Evolutionary conservation across 2,888 invertebrate genomes (phyloP), one percentile per base, ranked within the genome.

Genomic region (Polydrusus cervinus): DNA sequence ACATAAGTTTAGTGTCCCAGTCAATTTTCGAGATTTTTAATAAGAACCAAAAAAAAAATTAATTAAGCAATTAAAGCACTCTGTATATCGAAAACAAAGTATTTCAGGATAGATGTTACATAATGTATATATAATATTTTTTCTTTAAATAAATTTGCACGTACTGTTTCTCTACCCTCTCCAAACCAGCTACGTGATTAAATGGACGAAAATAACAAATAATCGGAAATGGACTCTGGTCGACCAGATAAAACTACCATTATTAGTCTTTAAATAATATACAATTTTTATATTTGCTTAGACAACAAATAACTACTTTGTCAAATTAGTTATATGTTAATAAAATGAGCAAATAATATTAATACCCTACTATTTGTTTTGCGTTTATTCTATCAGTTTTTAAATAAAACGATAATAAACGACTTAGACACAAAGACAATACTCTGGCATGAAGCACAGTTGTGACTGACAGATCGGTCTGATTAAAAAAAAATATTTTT

Each of bases 171-270:
- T 25, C 5, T 3, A 5, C 25, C 25, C 25, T 25, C 25, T n/a
- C n/a, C n/a, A n/a, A n/a, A n/a, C n/a, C n/a, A n/a, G 7, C 30
- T 30, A 34, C 34, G 34, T 7, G 5, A 10, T 8, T 34, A 8
- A 34, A 34, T 34, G 3, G 34, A 60, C 16, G 6, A 6, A 18
- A 60, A 60, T 18, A 38, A 10, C 16, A 60, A 16, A 18, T 16
- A 3, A 30, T 38, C 38, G 57, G 16, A 38, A 38, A 16, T 60
- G 38, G 38, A 38, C 57, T 60, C 16, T 38, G 57, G 16, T 38
- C 57, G 38, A 34, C 38, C 10, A 11, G 38, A 60, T 38, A 60
- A 60, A 60, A 38, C 2, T 6, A 14, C n/a, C 16, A 60, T 47
- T 14, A 14, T 47, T 9, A 16, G 3, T 5, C 7, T 9, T 5